phyloP scores from a whole-genome alignment of 2,113 vertebrate species.

The Cephalopholis sonnerati region DNA sequence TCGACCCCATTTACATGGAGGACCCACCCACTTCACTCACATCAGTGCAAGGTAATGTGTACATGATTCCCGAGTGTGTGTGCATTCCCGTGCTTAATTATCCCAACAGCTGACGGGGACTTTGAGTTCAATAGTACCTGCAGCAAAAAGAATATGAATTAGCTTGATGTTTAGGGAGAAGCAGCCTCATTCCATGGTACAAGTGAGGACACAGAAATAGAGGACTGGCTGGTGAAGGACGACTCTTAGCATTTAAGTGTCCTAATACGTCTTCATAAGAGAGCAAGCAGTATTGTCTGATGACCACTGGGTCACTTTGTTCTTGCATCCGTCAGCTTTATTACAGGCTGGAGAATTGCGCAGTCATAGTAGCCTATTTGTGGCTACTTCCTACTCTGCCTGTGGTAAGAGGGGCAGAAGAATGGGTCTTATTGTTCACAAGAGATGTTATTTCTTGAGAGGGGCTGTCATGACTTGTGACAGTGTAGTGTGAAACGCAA shows the following conservation, averaged over 20 bases:
- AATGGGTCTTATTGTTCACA: background rate
- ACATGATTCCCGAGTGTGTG: background rate
- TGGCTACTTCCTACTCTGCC: background rate
- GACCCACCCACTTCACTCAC: background rate
- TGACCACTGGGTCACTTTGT: constrained; percentile 35
- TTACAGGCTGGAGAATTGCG: constrained; percentile 34
- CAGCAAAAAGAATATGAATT: constrained; percentile 15
- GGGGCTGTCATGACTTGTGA: background rate
- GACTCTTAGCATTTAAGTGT: constrained; percentile 31
- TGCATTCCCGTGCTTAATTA: constrained; percentile 45
- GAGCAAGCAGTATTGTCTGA: constrained; percentile 32
- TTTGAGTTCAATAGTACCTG: background rate
- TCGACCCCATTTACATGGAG: constrained; percentile 7
- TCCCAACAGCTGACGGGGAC: constrained; percentile 32
- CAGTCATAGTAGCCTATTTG: background rate
- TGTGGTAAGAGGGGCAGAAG: background rate
- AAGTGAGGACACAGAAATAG: background rate
- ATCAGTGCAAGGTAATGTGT: background rate
- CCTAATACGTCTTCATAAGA: constrained; percentile 46
- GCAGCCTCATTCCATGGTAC: background rate
- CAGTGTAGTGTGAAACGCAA: background rate
- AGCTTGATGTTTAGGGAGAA: background rate
- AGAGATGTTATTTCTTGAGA: background rate
- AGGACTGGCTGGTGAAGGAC: constrained; percentile 37
- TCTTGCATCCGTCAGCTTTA: constrained; percentile 54